Percentiles rank a stretch among this genome's conserved stretches.
phyloP scores from a whole-genome alignment of 2,888 invertebrate species.

The Amiota mariae region DNA sequence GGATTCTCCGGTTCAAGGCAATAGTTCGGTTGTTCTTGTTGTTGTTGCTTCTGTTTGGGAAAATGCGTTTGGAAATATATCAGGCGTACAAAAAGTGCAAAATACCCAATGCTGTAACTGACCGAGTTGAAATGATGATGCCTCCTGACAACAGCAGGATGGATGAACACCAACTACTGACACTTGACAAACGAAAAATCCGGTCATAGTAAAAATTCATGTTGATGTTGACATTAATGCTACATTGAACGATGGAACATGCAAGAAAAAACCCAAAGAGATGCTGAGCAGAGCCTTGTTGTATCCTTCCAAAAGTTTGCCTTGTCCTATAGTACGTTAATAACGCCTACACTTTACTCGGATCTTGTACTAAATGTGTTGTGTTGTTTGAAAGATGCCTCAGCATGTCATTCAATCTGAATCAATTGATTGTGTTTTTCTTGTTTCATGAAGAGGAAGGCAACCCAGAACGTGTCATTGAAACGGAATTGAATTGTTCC shows the following conservation, averaged over 20 bases:
- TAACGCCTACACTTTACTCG: too few species aligned
- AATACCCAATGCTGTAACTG: slow-evolving; percentile 15
- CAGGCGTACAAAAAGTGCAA: slow-evolving; percentile 35
- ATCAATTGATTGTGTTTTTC: too few species aligned
- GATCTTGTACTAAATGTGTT: too few species aligned
- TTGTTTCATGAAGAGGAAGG: neutral
- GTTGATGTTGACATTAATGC: slow-evolving; percentile 50
- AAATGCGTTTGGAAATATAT: slow-evolving; percentile 45
- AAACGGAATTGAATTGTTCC: neutral
- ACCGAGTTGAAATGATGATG: neutral
- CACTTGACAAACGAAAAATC: slow-evolving; percentile 2
- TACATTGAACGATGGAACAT: slow-evolving; percentile 56
- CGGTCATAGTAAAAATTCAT: slow-evolving; percentile 9
- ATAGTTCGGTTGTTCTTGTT: slow-evolving; percentile 29
- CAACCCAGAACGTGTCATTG: slow-evolving; percentile 15
- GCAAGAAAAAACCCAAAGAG: too few species aligned
- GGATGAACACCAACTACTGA: neutral
- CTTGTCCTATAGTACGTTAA: too few species aligned
- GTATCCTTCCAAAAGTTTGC: too few species aligned
- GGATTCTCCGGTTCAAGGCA: slow-evolving; percentile 46
- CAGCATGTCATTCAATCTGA: neutral
- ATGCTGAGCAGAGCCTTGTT: too few species aligned
- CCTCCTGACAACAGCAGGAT: neutral
- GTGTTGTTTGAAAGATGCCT: neutral
- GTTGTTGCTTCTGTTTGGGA: slow-evolving; percentile 36